phyloP scores from a whole-genome alignment of 1,140 invertebrate genomes.

The Camponotus floridanus region DNA sequence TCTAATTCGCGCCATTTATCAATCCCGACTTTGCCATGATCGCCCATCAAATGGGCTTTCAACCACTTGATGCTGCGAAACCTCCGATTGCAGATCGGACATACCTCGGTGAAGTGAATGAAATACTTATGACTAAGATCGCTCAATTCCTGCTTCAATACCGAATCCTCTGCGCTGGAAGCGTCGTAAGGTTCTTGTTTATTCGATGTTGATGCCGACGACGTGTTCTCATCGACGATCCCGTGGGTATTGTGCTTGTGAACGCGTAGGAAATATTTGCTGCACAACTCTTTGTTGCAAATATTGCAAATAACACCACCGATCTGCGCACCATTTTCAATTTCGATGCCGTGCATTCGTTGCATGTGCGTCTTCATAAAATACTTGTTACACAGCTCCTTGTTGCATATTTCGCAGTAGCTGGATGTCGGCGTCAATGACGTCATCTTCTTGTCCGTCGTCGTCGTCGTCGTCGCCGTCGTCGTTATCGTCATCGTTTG shows the following conservation, averaged over 20 bases:
- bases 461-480: slow-evolving; percentile 11
- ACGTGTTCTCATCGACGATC: slow-evolving; percentile 91
- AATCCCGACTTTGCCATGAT: slow-evolving; percentile 92
- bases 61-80: slow-evolving; percentile 97
- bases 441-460: slow-evolving; percentile 76
- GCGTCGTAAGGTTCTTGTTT: slow-evolving; percentile 73
- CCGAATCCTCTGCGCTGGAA: slow-evolving; percentile 84
- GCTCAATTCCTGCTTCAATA: slow-evolving; percentile 86
- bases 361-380: slow-evolving; percentile 99
- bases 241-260: slow-evolving; percentile 99
- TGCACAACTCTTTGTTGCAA: slow-evolving; percentile 98
- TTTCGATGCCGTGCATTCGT: slow-evolving; percentile 99
- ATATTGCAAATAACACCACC: slow-evolving; percentile 98
- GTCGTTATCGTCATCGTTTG: slow-evolving; percentile 46
- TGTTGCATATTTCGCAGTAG: slow-evolving; percentile 99
- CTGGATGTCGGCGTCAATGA: slow-evolving; percentile 91
- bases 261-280: slow-evolving; percentile 98
- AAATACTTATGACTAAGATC: slow-evolving; percentile 89
- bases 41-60: slow-evolving; percentile 94
- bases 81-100: slow-evolving; percentile 94
- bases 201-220: slow-evolving; percentile 48
- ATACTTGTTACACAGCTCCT: slow-evolving; percentile 99
- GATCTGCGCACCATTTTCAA: slow-evolving; percentile 96
- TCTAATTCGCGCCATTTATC: slow-evolving; percentile 91
- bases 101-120: slow-evolving; percentile 92